Evolutionary conservation across 2,113 vertebrate species (phyloP).

Genomic region (Mobula hypostoma): DNA sequence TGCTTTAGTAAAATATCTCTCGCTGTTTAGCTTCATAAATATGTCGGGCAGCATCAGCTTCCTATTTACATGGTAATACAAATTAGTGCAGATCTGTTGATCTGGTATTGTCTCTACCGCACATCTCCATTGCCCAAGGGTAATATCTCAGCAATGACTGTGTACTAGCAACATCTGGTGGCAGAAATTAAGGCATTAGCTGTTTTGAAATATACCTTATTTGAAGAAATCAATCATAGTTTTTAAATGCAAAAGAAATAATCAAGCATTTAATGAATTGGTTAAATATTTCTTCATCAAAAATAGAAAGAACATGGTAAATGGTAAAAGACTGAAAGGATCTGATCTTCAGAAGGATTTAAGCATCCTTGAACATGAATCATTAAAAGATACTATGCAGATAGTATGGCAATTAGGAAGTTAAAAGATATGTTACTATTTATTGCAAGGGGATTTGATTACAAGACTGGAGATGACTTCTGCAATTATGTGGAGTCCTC

Average conservation of each 20-base stretch:
- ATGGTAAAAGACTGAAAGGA: too few species aligned
- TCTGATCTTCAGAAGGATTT: too few species aligned
- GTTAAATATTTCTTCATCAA: not conserved
- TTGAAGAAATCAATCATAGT: not conserved
- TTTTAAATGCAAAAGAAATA: not conserved
- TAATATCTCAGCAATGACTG: not conserved
- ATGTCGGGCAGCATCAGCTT: not conserved
- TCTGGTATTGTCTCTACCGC: too few species aligned
- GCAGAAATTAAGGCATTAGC: not conserved
- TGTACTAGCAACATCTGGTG: slow-evolving; percentile 16
- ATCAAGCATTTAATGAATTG: not conserved
- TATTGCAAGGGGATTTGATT: too few species aligned
- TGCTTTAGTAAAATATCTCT: not conserved
- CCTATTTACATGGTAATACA: not conserved
- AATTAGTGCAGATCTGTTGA: not conserved
- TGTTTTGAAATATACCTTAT: not conserved
- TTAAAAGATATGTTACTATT: too few species aligned
- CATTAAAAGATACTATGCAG: too few species aligned
- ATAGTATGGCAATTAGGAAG: too few species aligned
- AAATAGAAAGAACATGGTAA: too few species aligned
- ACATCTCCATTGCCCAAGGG: too few species aligned
- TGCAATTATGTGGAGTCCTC: too few species aligned
- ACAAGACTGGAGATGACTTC: too few species aligned
- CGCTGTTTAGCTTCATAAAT: not conserved
- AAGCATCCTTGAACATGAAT: too few species aligned